Evolutionary conservation across 64 coral and sea anemone species (phyloP).

Genomic region (Pocillopora verrucosa): DNA sequence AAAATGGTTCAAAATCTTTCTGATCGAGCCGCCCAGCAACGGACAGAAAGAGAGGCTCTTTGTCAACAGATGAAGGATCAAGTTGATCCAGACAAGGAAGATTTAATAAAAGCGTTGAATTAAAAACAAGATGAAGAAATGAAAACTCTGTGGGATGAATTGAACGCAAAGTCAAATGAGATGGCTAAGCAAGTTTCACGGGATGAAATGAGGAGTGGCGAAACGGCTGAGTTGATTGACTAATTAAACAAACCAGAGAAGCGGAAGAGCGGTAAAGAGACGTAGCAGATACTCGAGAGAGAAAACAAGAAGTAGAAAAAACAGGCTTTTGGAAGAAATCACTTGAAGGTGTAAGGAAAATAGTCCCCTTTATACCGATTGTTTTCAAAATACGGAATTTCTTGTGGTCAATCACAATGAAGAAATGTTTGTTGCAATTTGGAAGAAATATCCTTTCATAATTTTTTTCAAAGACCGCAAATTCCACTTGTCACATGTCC

Average conservation of each 20-base stretch:
- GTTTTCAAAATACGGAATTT: too few species aligned
- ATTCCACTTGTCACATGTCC: too few species aligned
- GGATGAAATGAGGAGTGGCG: not conserved
- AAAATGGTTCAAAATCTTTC: conserved; percentile 16
- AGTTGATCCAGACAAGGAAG: not conserved
- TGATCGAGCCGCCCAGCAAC: conserved; percentile 1
- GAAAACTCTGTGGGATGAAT: not conserved
- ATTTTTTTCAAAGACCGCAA: too few species aligned
- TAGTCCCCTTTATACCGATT: not conserved
- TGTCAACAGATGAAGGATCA: not conserved
- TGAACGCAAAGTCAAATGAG: not conserved
- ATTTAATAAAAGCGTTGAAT: not conserved
- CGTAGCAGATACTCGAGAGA: not conserved
- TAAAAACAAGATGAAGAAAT: conserved; percentile 19
- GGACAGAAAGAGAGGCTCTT: not conserved
- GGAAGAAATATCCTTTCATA: too few species aligned
- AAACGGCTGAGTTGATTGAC: not conserved
- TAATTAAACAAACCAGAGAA: not conserved
- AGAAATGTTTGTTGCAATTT: too few species aligned
- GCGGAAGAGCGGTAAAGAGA: not conserved
- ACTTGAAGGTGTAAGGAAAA: not conserved
- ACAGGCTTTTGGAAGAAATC: conserved; percentile 2
- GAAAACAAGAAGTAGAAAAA: conserved; percentile 16
- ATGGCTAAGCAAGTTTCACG: not conserved
- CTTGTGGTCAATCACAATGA: too few species aligned